Evolutionary conservation across 92 coral and sea anemone species (phyloP).

Genomic region (Epizoanthus illoricatus): DNA sequence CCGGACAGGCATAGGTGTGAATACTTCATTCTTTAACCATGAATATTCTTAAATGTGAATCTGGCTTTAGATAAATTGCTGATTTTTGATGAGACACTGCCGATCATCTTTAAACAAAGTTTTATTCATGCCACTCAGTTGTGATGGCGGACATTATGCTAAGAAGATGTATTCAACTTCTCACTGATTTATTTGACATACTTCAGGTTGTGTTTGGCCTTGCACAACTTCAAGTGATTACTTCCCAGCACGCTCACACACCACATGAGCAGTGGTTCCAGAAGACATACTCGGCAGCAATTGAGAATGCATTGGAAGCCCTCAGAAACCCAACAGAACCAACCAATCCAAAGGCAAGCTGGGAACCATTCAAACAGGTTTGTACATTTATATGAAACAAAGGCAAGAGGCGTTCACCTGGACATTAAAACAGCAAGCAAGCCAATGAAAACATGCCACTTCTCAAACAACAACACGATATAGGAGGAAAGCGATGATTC

Average conservation of each 20-base stretch:
- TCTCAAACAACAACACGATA: too few species aligned
- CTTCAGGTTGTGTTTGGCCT: slow-evolving; percentile 90
- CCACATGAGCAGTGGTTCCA: slow-evolving; percentile 99
- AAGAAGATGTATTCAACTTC: neutral
- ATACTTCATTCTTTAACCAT: too few species aligned
- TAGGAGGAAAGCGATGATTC: too few species aligned
- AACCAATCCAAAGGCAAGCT: slow-evolving; percentile 84
- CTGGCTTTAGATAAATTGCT: too few species aligned
- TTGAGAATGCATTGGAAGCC: slow-evolving; percentile 78
- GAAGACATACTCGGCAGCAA: slow-evolving; percentile 65
- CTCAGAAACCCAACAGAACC: slow-evolving; percentile 87
- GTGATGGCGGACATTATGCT: neutral
- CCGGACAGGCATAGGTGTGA: too few species aligned
- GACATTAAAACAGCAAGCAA: too few species aligned
- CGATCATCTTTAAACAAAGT: too few species aligned
- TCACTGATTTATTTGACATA: neutral
- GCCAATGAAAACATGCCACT: too few species aligned
- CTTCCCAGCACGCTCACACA: slow-evolving; percentile 81
- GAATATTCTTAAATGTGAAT: too few species aligned
- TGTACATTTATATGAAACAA: neutral
- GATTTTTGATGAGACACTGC: too few species aligned
- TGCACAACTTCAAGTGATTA: slow-evolving; percentile 88
- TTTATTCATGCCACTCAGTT: too few species aligned
- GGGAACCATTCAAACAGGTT: slow-evolving; percentile 99
- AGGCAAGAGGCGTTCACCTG: too few species aligned